Percentiles rank a stretch among this genome's conserved stretches.
These are phyloP conservation scores for Agrilus mali DNA, from an alignment of 2,888 invertebrate species.

Conservation along the genomic window DNA sequence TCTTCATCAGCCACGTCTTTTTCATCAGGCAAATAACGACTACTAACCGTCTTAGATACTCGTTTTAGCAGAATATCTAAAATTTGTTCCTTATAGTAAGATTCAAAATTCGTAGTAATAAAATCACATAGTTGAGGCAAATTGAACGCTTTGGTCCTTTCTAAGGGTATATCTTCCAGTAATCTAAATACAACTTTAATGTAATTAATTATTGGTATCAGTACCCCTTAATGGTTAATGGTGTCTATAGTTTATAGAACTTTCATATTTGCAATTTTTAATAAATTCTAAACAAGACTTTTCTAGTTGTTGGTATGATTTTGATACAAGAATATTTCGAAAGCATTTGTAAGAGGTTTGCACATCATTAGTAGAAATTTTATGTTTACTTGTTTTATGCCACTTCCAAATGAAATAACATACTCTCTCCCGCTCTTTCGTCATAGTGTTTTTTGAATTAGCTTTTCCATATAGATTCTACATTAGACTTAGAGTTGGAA, in stretches of 20 bases:
- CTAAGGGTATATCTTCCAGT: conserved; percentile 9
- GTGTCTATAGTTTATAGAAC: conserved; percentile 3
- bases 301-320: too few species aligned
- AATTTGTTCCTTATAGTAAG: conserved; percentile 2
- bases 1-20: not conserved
- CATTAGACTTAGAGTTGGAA: conserved; percentile 9
- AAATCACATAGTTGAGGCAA: conserved; percentile 3
- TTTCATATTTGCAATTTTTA: not conserved
- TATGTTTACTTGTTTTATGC: not conserved
- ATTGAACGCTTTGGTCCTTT: conserved; percentile 8
- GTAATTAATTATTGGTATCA: conserved; percentile 7
- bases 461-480: conserved; percentile 11
- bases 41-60: not conserved
- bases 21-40: not conserved
- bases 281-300: too few species aligned
- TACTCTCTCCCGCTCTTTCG: conserved; percentile 8
- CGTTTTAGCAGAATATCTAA: conserved; percentile 2
- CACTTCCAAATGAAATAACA: conserved; percentile 6
- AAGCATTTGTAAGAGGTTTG: conserved; percentile 1
- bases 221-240: conserved; percentile 2
- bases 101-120: conserved; percentile 3
- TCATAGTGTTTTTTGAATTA: conserved; percentile 11
- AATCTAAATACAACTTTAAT: conserved; percentile 10
- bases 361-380: not conserved
- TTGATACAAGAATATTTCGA: not conserved